phyloP scores from a whole-genome alignment of 2,888 invertebrate genomes.

The Aphodius sticticus region DNA sequence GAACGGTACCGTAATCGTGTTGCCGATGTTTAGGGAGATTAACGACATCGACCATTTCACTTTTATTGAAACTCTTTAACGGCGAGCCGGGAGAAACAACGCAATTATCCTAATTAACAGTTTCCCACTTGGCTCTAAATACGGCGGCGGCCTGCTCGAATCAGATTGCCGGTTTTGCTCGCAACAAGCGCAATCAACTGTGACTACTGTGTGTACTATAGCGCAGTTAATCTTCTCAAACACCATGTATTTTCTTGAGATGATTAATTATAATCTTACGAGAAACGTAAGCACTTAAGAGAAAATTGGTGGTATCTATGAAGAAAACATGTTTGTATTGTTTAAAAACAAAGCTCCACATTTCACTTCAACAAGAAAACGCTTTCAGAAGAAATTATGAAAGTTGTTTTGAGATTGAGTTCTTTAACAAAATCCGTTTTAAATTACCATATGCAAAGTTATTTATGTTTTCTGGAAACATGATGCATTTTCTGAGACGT shows the following conservation, averaged over 20 bases:
- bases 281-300: neutral
- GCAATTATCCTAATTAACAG: slow-evolving; percentile 4
- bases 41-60: neutral
- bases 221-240: neutral
- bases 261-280: neutral
- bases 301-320: no score
- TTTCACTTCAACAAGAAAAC: no score
- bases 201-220: neutral
- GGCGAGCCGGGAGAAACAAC: neutral
- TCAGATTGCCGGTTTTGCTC: neutral
- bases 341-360: no score
- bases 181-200: neutral
- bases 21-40: slow-evolving; percentile 4
- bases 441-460: no score
- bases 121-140: neutral
- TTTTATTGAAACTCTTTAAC: slow-evolving; percentile 4
- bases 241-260: neutral
- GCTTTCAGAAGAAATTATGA: no score
- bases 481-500: no score
- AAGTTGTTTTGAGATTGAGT: no score
- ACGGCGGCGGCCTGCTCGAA: neutral
- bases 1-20: neutral
- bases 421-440: no score
- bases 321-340: no score
- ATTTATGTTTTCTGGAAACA: no score